These are phyloP conservation scores for Oscarella lobularis DNA, from an alignment of 37 sponge, comb jelly and placozoan genomes.

Conservation along the genomic window DNA sequence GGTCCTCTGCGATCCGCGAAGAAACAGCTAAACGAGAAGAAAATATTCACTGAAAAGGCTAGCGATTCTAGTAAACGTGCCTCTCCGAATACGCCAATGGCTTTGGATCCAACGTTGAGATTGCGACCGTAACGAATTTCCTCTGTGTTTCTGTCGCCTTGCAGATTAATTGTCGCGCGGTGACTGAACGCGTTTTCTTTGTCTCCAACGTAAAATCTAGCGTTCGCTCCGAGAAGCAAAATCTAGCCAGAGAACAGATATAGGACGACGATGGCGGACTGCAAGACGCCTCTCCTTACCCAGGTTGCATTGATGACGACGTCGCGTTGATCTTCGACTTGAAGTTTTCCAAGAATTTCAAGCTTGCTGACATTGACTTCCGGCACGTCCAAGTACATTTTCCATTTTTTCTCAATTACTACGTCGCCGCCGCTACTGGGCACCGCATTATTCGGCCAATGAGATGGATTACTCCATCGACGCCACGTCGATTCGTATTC, in stretches of 20 bases:
- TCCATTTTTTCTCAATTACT: constrained; percentile 35
- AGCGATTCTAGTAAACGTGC: too few species aligned
- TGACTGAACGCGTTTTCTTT: constrained; percentile 30
- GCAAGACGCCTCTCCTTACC: constrained; percentile 14
- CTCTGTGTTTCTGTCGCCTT: constrained; percentile 24
- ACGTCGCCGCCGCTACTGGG: constrained; percentile 57
- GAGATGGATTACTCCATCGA: constrained; percentile 41
- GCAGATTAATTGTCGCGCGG: constrained; percentile 37
- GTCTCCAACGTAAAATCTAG: constrained; percentile 36
- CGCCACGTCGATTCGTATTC: constrained; percentile 18
- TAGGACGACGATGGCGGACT: not conserved
- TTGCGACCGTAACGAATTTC: constrained; percentile 17
- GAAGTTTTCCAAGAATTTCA: constrained; percentile 38
- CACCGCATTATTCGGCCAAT: constrained; percentile 33
- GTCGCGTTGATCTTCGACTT: constrained; percentile 57
- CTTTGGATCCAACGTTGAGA: constrained; percentile 62
- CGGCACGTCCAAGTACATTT: constrained; percentile 57
- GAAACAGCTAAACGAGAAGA: constrained; percentile 59
- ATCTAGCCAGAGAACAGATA: too few species aligned
- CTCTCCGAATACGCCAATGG: constrained; percentile 76
- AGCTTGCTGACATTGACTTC: constrained; percentile 9
- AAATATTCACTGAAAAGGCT: not conserved
- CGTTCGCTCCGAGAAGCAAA: constrained; percentile 42
- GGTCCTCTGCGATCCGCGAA: constrained; percentile 25
- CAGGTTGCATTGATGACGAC: constrained; percentile 56